Base-by-base conservation (phyloP, 2,888 invertebrate genomes). In the Pachliopta kotzebuea region DNA sequence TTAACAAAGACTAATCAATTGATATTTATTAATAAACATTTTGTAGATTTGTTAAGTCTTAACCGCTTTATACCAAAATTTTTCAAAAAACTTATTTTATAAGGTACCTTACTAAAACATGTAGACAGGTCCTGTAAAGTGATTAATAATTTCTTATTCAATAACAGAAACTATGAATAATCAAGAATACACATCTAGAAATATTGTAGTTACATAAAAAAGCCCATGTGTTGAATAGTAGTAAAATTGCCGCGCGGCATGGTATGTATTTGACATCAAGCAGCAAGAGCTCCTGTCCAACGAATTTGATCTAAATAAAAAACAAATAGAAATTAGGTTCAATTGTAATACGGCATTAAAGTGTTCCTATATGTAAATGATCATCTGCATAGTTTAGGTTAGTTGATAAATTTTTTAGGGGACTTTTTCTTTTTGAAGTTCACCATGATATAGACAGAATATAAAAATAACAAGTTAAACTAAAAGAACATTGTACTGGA, bases 321-420 rank as follows among this genome's bases (percentile, higher is more conserved):
- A 29, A 58, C 42, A 49, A 17, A 56, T 31, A 20, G 42, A 37
- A 54, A 24, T 52, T 55, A 63, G 29, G n/a, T 55, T 50, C 18
- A 17, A 55, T 49, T 63, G 24, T 56, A 37, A 56, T 31, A 23
- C 56, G 26, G 56, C 56, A 45, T 60, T 29, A 52, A 60, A 56
- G 57, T 56, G 65, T 65, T 65, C 65, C 65, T 65, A 65, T 53
- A 57, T 57, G 17, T 52, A 56, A 62, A 54, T 31, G 37, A 60
- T 60, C 37, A 42, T 20, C 42, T 17, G 9, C 21, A 52, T 52
- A 21, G 21, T 21, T 21, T 52, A 21, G 21, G n/a, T n/a, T 45
- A 45, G 11, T n/a, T 45, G 4, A 45, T 18, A 4, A 45, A 18
- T 45, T n/a, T n/a, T 45, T 45, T 45, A 14, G 37, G 37, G 37